These are phyloP conservation scores for Apodemia mormo DNA, from an alignment of 2,888 invertebrate genomes.

Conservation along the genomic window DNA sequence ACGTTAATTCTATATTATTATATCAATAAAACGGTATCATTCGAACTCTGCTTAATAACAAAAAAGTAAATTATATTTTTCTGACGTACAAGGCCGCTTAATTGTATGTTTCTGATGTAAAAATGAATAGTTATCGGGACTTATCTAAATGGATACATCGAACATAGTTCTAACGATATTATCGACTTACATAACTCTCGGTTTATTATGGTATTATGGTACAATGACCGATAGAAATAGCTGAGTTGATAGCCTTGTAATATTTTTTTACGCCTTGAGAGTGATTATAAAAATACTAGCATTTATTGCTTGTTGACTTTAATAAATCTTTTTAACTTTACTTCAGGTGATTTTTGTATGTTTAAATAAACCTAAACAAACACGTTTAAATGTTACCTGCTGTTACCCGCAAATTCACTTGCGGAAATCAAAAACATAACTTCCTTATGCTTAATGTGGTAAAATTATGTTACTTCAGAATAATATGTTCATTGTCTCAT, in stretches of 20 bases:
- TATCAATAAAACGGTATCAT: not conserved
- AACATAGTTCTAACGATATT: slow-evolving; percentile 38
- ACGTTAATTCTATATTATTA: not conserved
- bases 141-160: slow-evolving; percentile 23
- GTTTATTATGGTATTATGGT: slow-evolving; percentile 41
- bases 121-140: slow-evolving; percentile 15
- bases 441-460: no score
- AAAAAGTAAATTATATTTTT: slow-evolving; percentile 9
- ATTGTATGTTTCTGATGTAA: slow-evolving; percentile 13
- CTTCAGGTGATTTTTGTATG: not conserved
- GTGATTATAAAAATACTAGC: slow-evolving; percentile 4
- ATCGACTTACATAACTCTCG: slow-evolving; percentile 45
- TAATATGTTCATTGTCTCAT: no score
- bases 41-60: slow-evolving; percentile 14
- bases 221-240: slow-evolving; percentile 58
- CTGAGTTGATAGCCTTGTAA: slow-evolving; percentile 38
- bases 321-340: not conserved
- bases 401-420: no score
- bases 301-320: not conserved
- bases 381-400: no score
- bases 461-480: no score
- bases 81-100: slow-evolving; percentile 12
- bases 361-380: not conserved
- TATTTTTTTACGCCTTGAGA: slow-evolving; percentile 20
- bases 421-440: no score